phyloP scores from a whole-genome alignment of 1,140 invertebrate species.

The Ruditapes philippinarum region DNA sequence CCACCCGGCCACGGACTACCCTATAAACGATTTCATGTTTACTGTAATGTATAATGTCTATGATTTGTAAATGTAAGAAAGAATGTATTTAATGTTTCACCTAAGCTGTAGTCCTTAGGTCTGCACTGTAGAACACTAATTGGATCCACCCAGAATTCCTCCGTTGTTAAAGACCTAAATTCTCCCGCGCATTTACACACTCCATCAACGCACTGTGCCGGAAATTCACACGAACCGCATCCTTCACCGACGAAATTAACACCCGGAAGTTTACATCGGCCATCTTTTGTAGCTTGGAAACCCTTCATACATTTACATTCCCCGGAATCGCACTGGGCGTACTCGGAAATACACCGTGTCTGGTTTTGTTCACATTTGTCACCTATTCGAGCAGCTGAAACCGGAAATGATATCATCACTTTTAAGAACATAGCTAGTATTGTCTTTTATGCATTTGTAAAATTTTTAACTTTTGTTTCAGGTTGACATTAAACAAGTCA shows the following conservation, averaged over 20 bases:
- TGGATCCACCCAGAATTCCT: conserved; percentile 65
- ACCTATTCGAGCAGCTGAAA: conserved; percentile 48
- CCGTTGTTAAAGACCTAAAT: conserved; percentile 45
- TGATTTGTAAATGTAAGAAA: too few relatives aligned
- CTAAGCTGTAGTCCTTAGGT: conserved; percentile 44
- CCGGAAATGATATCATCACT: too few relatives aligned
- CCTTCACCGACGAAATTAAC: conserved; percentile 52
- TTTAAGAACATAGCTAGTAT: too few relatives aligned
- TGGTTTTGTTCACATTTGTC: conserved; percentile 32
- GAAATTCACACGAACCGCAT: conserved; percentile 62
- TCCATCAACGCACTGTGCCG: conserved; percentile 44
- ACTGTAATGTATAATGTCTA: too few relatives aligned
- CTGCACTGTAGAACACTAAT: conserved; percentile 56
- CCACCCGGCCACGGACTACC: too few relatives aligned
- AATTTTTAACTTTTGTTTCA: too few relatives aligned
- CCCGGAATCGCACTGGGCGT: conserved; percentile 27
- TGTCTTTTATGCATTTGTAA: too few relatives aligned
- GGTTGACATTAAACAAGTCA: too few relatives aligned
- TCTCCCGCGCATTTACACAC: conserved; percentile 56
- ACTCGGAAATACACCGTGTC: conserved; percentile 60
- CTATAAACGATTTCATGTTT: too few relatives aligned
- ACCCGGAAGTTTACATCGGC: conserved; percentile 62
- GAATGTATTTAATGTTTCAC: too few relatives aligned
- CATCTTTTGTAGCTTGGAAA: conserved; percentile 62
- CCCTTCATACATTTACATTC: conserved; percentile 24